Evolutionary conservation across 2,888 invertebrate species (phyloP), one percentile per base, ranked within the genome.

Genomic region (Andrena bicolor): DNA sequence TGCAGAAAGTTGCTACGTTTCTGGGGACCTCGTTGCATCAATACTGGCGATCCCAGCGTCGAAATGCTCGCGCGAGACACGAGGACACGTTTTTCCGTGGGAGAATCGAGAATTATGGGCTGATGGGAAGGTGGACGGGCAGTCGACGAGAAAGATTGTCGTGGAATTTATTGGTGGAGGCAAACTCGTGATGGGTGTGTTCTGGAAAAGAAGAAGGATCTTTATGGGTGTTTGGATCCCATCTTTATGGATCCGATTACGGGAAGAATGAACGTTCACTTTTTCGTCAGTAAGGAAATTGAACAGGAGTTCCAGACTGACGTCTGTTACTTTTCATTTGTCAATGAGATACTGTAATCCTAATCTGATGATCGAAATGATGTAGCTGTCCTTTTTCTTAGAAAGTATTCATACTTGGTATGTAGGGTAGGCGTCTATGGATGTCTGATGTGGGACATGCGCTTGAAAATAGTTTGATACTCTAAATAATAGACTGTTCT

Each of bases 141-240:
- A 16, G 72, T 53, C 28, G 72, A 64, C 53, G 10, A 35, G 5
- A 53, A 13, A 53, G 72, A 73, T 56, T 56, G n/a, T 16, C 3
- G 16, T 3, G 20, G 3, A 5, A 48, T 71, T 60, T 60, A 53
- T 56, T 56, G 20, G 49, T 48, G 16, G 23, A 64, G 20, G 20
- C n/a, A 3, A 23, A 41, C 2, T 26, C 13, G 6, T 1, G 23
- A 26, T 41, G 23, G 2, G 16, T 64, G 13, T n/a, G 32, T 48
- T 56, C 10, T 10, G 8, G 10, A 56, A 4, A 10, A 23, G 23
- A 10, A 26, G 26, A 56, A 56, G 4, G 13, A 56, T 20, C 26
- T 56, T 56, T 53, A 53, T n/a, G 8, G 53, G 8, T 23, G 20
- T 53, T 53, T 20, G 3, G n/a, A 53, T 53, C 20, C 13, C 41